Base-by-base conservation (phyloP, 1,140 invertebrate species). In the Diachasmimorpha longicaudata region DNA sequence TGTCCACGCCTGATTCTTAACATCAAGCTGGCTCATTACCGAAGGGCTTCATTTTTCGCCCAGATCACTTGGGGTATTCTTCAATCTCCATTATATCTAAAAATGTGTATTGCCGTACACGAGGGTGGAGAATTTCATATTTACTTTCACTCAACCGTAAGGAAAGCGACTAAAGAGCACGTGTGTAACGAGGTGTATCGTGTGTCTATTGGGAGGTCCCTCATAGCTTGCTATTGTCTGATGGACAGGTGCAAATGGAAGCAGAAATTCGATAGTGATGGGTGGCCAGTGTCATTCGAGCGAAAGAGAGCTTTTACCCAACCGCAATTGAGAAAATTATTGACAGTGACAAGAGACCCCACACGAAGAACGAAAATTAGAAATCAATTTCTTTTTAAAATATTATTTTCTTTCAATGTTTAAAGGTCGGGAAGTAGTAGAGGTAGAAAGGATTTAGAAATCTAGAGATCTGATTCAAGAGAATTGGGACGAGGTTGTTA, bases 211-310 rank as follows among this genome's bases (percentile, higher is more conserved):
- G n/a, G 55, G 36, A 48, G 31, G 19, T 37, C 55, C 55, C 31
- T 31, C 19, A 63, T 39, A 31, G 2, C 63, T 66, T 44, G 55
- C 21, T 10, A 71, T 52, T 46, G 8, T 23, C 25, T 16, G 39
- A 46, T 25, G 31, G 66, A 66, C 73, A 75, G 73, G 73, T 75
- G 73, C 66, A 69, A 75, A 75, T 75, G 44, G 44, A 55, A 74
- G 44, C 3, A 11, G 73, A 42, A 69, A 75, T 70, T 75, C 37
- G 73, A 75, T 46, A 75, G 70, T 21, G 19, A 1, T 42, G n/a
- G 42, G 31, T 21, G 23, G 23, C 16, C 31, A 37, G 39, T 69
- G 67, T 69, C 67, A 69, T 37, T 69, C 19, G 16, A 14, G n/a
- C 19, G 16, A 14, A 10, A 4, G 16, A n/a, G 9, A 16, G n/a